Evolutionary conservation across 2,888 invertebrate species (phyloP), one percentile per base, ranked within the genome.

Genomic region (Plutella xylostella): DNA sequence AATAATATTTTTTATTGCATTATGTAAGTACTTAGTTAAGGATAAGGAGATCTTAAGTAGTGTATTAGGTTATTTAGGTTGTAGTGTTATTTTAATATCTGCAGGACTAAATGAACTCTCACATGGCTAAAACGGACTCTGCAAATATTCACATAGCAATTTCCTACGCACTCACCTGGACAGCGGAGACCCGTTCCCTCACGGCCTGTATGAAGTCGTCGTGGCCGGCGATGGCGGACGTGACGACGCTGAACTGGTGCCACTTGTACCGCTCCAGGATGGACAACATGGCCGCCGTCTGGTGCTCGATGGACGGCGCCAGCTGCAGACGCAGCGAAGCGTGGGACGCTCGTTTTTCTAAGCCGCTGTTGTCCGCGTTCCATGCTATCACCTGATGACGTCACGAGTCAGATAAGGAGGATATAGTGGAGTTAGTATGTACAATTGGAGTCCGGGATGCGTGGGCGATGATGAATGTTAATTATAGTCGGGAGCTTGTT

Each of bases 291-390:
- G 97, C 97, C 43, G 94, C 92, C 33, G 96, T 96, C 80, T 97
- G 98, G 72, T 98, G 98, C 75, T 96, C 95, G 59, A 98, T 89
- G 45, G 97, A 96, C 51, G 98, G 98, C 45, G 98, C 98, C 72
- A 98, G 86, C 78, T 98, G 98, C 53, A 96, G 87, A 63, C 94
- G 93, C 60, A 97, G 85, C 48, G 94, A 94, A 42, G 94, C 93
- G 73, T 95, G 93, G 20, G 94, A 93, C 33, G 94, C 93, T 53
- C 91, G 76, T 52, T 88, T 83, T 61, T 88, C 88, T 48, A 96
- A 86, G 31, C 96, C 97, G 33, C 97, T 95, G 77, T 97, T 97
- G 75, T 98, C 97, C 7, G 97, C 96, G 77, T 97, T 97, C 97
- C 97, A 98, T 7, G 96, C 95, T 58, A 97, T 95, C 43, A 97